Base-by-base conservation (phyloP, 2,888 invertebrate species). In the Oscheius sp. region DNA sequence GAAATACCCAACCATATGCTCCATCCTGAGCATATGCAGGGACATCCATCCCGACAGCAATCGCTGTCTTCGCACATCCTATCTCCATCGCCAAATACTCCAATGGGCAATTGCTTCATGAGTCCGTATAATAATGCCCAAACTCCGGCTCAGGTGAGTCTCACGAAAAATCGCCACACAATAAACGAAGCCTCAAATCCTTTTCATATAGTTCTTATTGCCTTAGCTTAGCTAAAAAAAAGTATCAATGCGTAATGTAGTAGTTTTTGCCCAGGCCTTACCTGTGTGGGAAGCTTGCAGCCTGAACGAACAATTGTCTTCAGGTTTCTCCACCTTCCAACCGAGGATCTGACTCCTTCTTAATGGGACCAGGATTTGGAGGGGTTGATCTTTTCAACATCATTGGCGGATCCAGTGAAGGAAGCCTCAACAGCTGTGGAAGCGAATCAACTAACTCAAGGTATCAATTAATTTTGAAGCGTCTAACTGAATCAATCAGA, bases 361-460 rank as follows among this genome's bases (percentile, higher is more conserved):
- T 69, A 53, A 65, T 37, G 37, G 61, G 29, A 20, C 23, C 53
- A 4, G 66, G 67, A 15, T 65, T 45, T 27, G 65, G 65, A 6
- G 53, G 42, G 12, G 58, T 37, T 23, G 37, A 58, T 8, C 27
- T 75, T 23, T 73, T 73, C 71, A 71, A 71, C 42, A 67, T 69
- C 5, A 46, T 75, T 52, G 71, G 68, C n/a, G 70, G 70, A 4
- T 73, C 73, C 0, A 75, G 72, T 33, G 77, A 77, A 58, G 77
- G 74, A 10, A 77, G 77, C 23, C 70, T 77, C 42, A 72, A 70
- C 48, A 74, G 77, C 50, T 73, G 71, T 29, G 55, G 68, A 27
- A 71, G 73, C 12, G 77, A 77, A 15, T 27, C 23, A 1, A 34
- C 39, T 33, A 64, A 33, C 15, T 48, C 31, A 12, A 50, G 64